A percentile compares a stretch with the other conserved stretches of the same genome.
phyloP scores from a whole-genome alignment of 2,888 invertebrate genomes.

The Charanyca ferruginea region DNA sequence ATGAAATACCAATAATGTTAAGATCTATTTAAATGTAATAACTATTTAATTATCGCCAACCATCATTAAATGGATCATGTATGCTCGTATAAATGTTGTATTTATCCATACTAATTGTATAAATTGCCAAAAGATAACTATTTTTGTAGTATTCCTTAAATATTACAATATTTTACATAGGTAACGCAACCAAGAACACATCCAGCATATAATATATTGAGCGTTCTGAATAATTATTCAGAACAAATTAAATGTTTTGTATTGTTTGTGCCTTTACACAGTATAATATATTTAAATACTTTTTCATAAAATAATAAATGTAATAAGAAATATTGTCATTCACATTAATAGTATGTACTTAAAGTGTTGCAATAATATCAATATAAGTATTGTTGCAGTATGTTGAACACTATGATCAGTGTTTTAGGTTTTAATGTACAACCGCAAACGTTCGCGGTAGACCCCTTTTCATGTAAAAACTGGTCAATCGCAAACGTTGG shows the following conservation, averaged over 20 bases:
- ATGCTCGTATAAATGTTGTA: constrained; percentile 67
- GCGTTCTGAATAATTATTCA: constrained; percentile 62
- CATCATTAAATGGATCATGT: constrained; percentile 61
- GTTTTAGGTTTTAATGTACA: constrained; percentile 70
- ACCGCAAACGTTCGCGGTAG: not conserved
- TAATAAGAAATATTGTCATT: constrained; percentile 59
- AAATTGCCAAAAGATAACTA: constrained; percentile 88
- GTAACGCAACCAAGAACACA: constrained; percentile 60
- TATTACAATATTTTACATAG: constrained; percentile 74
- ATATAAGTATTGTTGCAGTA: constrained; percentile 77
- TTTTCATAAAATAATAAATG: constrained; percentile 69
- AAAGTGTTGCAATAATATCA: constrained; percentile 78
- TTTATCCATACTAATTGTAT: constrained; percentile 76
- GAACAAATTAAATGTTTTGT: constrained; percentile 73
- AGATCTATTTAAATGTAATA: constrained; percentile 67
- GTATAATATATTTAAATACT: constrained; percentile 75
- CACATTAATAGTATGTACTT: constrained; percentile 75
- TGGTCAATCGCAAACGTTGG: not conserved
- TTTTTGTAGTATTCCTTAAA: constrained; percentile 87
- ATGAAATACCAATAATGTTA: constrained; percentile 67
- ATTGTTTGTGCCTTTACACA: constrained; percentile 89
- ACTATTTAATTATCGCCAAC: constrained; percentile 63
- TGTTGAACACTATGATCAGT: constrained; percentile 65
- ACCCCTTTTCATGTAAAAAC: not conserved
- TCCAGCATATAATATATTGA: constrained; percentile 58